A percentile compares a stretch with the other conserved stretches of the same genome.
Conservation (phyloP, 1,140 invertebrate species). For the Metaphire vulgaris region DNA sequence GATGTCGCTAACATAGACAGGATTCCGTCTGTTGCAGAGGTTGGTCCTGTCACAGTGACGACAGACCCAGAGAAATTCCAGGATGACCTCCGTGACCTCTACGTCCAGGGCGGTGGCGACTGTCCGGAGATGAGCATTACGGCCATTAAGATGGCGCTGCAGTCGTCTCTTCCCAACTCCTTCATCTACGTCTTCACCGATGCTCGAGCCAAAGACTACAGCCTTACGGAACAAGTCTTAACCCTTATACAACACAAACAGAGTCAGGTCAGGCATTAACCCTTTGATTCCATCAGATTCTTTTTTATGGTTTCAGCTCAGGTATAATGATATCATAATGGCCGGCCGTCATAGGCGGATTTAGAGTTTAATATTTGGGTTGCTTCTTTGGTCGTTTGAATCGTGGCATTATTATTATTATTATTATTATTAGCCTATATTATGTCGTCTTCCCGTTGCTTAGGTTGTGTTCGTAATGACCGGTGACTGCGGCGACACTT, state of each 20-base stretch:
- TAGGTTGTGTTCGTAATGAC: constrained; percentile 71
- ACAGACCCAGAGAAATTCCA: constrained; percentile 59
- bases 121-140: constrained; percentile 66
- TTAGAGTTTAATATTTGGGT: no score
- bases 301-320: no score
- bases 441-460: no score
- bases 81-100: constrained; percentile 56
- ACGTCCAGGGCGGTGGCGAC: constrained; percentile 65
- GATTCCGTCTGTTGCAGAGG: constrained; percentile 53
- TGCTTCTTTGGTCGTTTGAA: no score
- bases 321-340: no score
- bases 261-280: constrained; percentile 62
- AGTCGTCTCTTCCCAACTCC: constrained; percentile 61
- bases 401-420: no score
- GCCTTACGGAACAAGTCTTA: constrained; percentile 60
- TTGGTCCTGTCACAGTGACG: constrained; percentile 62
- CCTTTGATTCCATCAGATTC: no score
- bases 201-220: constrained; percentile 63
- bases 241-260: constrained; percentile 64
- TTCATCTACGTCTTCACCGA: constrained; percentile 73
- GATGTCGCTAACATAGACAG: no score
- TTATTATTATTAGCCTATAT: no score
- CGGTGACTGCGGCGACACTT: constrained; percentile 63
- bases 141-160: constrained; percentile 61
- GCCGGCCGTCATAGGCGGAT: no score